Evolutionary conservation across 2,888 invertebrate genomes (phyloP).

Genomic region (Mimas tiliae): DNA sequence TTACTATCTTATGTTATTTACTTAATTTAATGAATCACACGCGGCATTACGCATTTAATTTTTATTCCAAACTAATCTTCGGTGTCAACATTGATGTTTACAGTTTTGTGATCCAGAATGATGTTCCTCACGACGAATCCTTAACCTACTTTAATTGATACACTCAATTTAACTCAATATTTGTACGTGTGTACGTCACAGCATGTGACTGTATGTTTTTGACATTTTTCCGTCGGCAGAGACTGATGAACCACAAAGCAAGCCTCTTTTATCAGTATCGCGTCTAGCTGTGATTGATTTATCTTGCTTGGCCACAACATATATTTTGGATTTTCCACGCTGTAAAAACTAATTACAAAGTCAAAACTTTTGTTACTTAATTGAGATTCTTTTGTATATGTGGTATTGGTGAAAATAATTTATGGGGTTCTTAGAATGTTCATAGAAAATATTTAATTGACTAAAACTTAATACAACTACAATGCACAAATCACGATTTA

Average conservation of each 20-base stretch:
- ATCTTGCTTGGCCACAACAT: conserved; percentile 55
- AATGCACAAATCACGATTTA: too few relatives aligned
- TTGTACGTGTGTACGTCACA: conserved; percentile 57
- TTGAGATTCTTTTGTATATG: not conserved
- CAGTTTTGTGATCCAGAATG: conserved; percentile 26
- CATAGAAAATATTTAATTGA: too few relatives aligned
- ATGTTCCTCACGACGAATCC: conserved; percentile 39
- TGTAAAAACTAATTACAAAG: conserved; percentile 10
- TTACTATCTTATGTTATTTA: conserved; percentile 21
- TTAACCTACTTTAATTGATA: conserved; percentile 53
- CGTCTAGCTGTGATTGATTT: conserved; percentile 75
- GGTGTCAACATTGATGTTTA: conserved; percentile 23
- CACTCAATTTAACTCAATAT: conserved; percentile 55
- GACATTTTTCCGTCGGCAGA: conserved; percentile 47
- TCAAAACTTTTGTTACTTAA: conserved; percentile 7
- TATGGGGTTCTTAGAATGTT: not conserved
- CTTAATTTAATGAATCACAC: conserved; percentile 24
- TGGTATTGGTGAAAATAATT: too few relatives aligned
- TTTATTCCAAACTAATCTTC: conserved; percentile 19
- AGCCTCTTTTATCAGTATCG: conserved; percentile 56
- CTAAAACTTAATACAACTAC: too few relatives aligned
- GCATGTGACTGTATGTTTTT: conserved; percentile 67
- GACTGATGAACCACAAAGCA: conserved; percentile 58
- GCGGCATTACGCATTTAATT: conserved; percentile 22
- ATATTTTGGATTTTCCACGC: conserved; percentile 49